These are phyloP conservation scores for Melipona bicolor DNA, from an alignment of 2,888 invertebrate species.

Conservation along the genomic window DNA sequence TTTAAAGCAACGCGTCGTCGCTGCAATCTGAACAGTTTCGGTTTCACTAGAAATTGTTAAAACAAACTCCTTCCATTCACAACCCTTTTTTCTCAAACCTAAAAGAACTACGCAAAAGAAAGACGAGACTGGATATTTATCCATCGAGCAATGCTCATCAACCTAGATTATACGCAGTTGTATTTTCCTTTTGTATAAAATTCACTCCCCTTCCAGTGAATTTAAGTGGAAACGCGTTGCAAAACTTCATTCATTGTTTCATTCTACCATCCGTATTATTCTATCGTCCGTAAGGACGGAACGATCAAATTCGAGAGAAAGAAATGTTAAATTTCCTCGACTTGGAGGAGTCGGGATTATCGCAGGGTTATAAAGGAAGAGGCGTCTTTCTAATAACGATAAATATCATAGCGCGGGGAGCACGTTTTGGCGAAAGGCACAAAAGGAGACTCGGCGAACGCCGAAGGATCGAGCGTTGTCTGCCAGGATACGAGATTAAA, in stretches of 20 bases:
- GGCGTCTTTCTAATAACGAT: conserved; percentile 16
- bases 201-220: neutral
- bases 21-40: neutral
- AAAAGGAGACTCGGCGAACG: neutral
- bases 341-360: neutral
- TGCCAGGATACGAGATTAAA: conserved; percentile 38
- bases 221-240: neutral
- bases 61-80: neutral
- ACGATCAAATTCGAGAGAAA: neutral
- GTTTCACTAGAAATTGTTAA: neutral
- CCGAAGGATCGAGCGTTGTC: conserved; percentile 1
- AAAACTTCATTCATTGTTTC: neutral
- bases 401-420: conserved; percentile 21
- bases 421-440: conserved; percentile 2
- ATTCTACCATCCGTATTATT: neutral
- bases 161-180: neutral
- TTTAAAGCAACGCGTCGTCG: neutral
- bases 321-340: neutral
- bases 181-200: neutral
- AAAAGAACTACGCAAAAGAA: neutral
- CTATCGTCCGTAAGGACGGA: neutral
- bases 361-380: neutral
- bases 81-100: too few species aligned
- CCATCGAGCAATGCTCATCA: neutral
- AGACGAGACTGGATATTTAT: too few species aligned